Percentiles rank a stretch among this genome's conserved stretches.
Conservation (phyloP, 2,797 vertebrate species). For the Urosaurus nigricauda region DNA sequence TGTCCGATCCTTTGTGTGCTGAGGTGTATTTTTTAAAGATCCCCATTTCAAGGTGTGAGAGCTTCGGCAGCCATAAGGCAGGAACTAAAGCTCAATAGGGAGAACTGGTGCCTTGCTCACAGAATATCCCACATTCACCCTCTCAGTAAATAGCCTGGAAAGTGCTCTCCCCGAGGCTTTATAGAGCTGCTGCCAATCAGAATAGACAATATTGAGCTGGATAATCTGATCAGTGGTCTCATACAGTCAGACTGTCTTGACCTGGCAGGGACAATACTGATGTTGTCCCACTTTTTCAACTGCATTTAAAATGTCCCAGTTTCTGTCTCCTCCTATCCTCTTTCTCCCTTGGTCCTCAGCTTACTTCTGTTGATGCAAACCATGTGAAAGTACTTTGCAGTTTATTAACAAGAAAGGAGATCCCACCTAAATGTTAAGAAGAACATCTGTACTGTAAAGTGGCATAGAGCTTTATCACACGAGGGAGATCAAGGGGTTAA, state of each 20-base stretch:
- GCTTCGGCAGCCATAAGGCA: background rate
- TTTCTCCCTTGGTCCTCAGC: no score
- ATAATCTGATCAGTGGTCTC: background rate
- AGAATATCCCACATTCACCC: background rate
- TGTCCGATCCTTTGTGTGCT: constrained; percentile 27
- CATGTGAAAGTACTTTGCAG: no score
- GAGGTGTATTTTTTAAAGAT: constrained; percentile 37
- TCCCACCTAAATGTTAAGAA: no score
- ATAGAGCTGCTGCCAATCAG: background rate
- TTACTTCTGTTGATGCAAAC: no score
- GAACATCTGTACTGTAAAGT: no score
- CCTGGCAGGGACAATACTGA: no score
- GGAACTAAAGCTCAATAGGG: background rate
- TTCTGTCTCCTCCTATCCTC: no score
- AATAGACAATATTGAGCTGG: background rate
- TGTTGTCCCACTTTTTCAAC: no score
- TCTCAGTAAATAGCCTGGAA: background rate
- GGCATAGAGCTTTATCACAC: no score
- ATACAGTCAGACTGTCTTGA: background rate
- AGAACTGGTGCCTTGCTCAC: background rate
- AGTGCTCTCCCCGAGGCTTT: background rate
- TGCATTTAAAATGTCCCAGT: no score
- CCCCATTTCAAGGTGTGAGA: background rate
- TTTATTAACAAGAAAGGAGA: no score
- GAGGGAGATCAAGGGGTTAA: no score